Evolutionary conservation across 2,113 vertebrate species (phyloP).

Genomic region (Lynx canadensis): DNA sequence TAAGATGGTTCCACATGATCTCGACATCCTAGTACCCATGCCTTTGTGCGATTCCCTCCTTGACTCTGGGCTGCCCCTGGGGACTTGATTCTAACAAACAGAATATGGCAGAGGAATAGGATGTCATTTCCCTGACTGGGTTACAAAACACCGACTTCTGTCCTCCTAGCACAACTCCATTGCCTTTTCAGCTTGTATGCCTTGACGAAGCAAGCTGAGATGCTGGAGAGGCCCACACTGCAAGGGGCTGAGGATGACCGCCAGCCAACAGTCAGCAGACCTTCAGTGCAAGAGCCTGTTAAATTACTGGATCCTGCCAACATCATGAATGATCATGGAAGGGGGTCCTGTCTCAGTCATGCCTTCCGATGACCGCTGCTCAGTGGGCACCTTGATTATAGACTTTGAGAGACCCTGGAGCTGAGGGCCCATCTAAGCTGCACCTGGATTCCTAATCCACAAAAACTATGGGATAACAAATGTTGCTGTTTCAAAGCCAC

Average conservation of each 20-base stretch:
- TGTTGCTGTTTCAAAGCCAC: neutral
- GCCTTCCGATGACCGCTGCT: neutral
- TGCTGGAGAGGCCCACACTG: neutral
- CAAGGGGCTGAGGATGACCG: neutral
- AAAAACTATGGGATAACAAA: neutral
- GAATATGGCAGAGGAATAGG: neutral
- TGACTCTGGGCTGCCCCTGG: neutral
- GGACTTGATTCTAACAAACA: neutral
- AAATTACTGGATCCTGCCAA: neutral
- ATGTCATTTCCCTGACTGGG: neutral
- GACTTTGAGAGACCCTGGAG: neutral
- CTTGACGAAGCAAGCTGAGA: neutral
- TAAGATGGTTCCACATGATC: neutral
- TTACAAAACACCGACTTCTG: neutral
- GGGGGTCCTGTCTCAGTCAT: neutral
- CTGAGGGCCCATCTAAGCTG: neutral
- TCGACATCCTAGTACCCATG: neutral
- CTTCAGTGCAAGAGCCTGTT: neutral
- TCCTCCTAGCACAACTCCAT: neutral
- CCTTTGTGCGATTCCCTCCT: neutral
- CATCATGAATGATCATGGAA: neutral
- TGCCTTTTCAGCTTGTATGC: neutral
- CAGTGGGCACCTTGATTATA: neutral
- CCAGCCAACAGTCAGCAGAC: neutral
- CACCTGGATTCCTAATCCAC: neutral